Conservation (phyloP, 2,797 vertebrate genomes). For the Cyprinodon diabolis region DNA sequence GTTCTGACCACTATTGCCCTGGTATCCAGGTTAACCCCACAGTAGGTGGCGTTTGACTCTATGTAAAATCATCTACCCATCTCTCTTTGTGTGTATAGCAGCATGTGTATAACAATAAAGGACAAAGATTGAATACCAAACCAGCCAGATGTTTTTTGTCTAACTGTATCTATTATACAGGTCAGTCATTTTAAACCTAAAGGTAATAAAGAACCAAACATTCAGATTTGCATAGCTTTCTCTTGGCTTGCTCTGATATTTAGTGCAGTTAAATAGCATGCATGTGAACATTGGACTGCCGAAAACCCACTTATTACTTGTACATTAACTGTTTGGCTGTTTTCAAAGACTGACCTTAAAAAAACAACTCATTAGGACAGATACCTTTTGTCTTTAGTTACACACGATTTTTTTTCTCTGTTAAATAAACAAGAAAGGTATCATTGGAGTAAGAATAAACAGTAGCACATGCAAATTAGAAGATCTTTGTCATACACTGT, state of each 20-base stretch:
- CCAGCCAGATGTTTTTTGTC: neutral
- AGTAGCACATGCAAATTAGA: neutral
- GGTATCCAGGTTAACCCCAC: constrained; percentile 80
- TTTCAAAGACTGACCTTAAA: neutral
- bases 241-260: neutral
- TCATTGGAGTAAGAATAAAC: neutral
- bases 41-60: constrained; percentile 72
- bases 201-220: neutral
- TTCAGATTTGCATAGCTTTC: neutral
- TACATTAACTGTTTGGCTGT: neutral
- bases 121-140: constrained; percentile 56
- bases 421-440: neutral
- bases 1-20: constrained; percentile 79
- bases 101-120: constrained; percentile 83
- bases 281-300: neutral
- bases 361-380: neutral
- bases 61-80: constrained; percentile 62
- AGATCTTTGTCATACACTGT: neutral
- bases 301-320: neutral
- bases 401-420: neutral
- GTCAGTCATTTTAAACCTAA: neutral
- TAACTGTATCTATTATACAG: neutral
- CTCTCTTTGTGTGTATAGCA: constrained; percentile 67
- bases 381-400: neutral
- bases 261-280: neutral